Evolutionary conservation across 2,797 vertebrate genomes (phyloP), one percentile per base, ranked within the genome.

Genomic region (Sebastes wilsoni): DNA sequence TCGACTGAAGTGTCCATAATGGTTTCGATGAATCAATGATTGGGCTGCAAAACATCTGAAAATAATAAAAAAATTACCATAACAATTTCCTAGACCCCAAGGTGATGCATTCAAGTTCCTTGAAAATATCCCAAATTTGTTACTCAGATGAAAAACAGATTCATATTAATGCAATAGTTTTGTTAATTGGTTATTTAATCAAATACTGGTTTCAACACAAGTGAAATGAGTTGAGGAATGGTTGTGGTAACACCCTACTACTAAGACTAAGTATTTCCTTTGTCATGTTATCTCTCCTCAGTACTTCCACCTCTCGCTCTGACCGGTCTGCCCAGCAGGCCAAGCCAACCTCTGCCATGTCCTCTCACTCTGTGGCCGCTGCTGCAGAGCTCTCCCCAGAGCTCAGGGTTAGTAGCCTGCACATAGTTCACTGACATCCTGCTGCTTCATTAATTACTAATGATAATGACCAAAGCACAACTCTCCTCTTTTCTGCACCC

Each of bases 231-330:
- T 66, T 6, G 4, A 54, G 16, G 34, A 70, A 8, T 11, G 14
- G 2, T 3, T 66, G 27, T 42, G 2, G 11, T 30, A 27, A 25
- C 34, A 34, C 28, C 16, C 59, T 56, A 7, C 49, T 54, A 2
- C 7, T 12, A 14, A 68, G 25, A 12, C 6, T 12, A 8, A 49
- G 12, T 16, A 28, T 84, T 59, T 71, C 2, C 20, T 66, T 10
- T 73, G 6, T 65, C 38, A 1, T 70, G 4, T 82, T 54, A 9
- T 88, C 56, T 88, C 64, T 83, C 89, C 70, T 1, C 80, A 98
- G 97, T 8, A 93, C 96, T 56, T 97, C 97, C 74, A 98, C 97
- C 3, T 97, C 97, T 28, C 97, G 97, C 52, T 99, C 98, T 1
- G 97, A 99, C 90, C 96, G 96, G 6, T 98, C 97, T 8, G 93